Evolutionary conservation across 2,888 invertebrate genomes (phyloP).

Genomic region (Lydus trimaculatus): DNA sequence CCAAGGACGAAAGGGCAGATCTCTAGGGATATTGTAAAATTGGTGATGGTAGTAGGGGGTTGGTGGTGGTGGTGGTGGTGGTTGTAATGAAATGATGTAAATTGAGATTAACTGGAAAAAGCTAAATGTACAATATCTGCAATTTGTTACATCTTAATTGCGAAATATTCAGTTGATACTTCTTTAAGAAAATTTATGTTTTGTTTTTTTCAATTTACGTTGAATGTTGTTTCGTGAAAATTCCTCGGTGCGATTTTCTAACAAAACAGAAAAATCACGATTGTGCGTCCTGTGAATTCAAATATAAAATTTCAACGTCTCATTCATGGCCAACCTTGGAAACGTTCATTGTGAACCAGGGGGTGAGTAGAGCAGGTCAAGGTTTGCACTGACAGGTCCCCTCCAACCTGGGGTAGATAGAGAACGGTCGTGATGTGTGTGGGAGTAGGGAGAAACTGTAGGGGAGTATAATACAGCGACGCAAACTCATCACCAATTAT

Average conservation of each 20-base stretch:
- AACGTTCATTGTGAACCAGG: constrained; percentile 54
- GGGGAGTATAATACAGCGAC: not conserved
- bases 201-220: not conserved
- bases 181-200: not conserved
- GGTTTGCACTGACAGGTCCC: constrained; percentile 39
- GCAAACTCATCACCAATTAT: not conserved
- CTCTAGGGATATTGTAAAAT: constrained; percentile 16
- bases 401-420: constrained; percentile 33
- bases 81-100: not conserved
- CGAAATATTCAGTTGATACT: not conserved
- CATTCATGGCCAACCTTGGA: constrained; percentile 55
- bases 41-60: not conserved
- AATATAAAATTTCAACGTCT: constrained; percentile 24
- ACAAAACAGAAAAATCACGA: not conserved
- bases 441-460: not conserved
- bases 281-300: not conserved
- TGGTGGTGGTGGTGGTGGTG: not conserved
- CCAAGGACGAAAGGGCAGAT: constrained; percentile 20
- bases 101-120: not conserved
- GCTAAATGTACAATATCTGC: not conserved
- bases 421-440: constrained; percentile 32
- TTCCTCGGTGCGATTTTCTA: not conserved
- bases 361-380: constrained; percentile 58
- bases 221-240: not conserved
- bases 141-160: not conserved